Evolutionary conservation across 64 coral and sea anemone genomes (phyloP).

Genomic region (Dendrophyllia cribrosa): DNA sequence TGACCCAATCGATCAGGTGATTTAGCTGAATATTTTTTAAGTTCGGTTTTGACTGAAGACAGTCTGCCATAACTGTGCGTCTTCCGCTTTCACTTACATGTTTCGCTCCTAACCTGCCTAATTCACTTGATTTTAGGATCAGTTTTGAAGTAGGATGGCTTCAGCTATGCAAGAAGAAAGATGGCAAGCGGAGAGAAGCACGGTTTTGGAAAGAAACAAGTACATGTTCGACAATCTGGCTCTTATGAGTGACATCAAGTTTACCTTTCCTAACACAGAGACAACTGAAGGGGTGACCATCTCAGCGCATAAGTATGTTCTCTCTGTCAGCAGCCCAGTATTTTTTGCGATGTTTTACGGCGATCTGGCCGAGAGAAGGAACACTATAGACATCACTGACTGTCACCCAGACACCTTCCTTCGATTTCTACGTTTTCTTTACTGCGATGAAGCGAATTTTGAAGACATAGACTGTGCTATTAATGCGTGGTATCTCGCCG

Average conservation of each 20-base stretch:
- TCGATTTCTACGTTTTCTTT: slow-evolving; percentile 30
- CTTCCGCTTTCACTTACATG: too few relatives aligned
- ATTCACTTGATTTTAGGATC: too few relatives aligned
- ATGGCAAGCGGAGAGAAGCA: slow-evolving; percentile 17
- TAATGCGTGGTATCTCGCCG: background rate
- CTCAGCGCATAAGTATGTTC: slow-evolving; percentile 49
- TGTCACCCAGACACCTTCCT: slow-evolving; percentile 33
- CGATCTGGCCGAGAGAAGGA: background rate
- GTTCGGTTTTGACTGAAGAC: too few relatives aligned
- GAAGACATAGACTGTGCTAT: background rate
- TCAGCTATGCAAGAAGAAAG: background rate
- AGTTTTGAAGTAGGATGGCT: background rate
- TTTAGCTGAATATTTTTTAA: too few relatives aligned
- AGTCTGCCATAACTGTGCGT: too few relatives aligned
- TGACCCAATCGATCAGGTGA: too few relatives aligned
- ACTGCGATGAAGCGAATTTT: slow-evolving; percentile 27
- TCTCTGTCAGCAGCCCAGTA: slow-evolving; percentile 52
- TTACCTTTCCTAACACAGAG: slow-evolving; percentile 16
- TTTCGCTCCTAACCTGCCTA: too few relatives aligned
- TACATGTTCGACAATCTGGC: slow-evolving; percentile 33
- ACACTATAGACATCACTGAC: background rate
- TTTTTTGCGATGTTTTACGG: slow-evolving; percentile 67
- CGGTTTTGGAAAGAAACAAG: slow-evolving; percentile 28
- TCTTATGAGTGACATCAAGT: slow-evolving; percentile 49
- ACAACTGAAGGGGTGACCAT: background rate